A percentile compares a stretch with the other conserved stretches of the same genome.
phyloP scores from a whole-genome alignment of 1,140 invertebrate genomes.

The Euwallacea fornicatus region DNA sequence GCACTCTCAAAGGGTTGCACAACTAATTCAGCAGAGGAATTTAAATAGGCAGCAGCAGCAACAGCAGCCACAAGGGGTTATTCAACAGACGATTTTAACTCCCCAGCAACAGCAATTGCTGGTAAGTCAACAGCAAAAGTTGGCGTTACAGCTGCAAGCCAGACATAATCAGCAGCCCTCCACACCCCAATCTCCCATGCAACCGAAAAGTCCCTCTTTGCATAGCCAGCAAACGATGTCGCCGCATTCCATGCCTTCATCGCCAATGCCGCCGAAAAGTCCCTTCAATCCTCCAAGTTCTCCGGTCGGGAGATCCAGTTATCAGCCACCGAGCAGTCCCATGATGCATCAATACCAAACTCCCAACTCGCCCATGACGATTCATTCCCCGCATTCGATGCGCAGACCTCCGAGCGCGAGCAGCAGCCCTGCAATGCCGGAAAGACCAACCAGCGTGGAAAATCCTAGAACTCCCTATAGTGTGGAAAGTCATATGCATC shows the following conservation, averaged over 20 bases:
- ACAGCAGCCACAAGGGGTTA: slow-evolving; percentile 59
- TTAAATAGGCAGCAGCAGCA: slow-evolving; percentile 52
- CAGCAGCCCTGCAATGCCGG: slow-evolving; percentile 60
- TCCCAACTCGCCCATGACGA: slow-evolving; percentile 61
- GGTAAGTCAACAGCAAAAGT: slow-evolving; percentile 60
- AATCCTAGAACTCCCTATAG: slow-evolving; percentile 57
- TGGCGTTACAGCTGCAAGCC: slow-evolving; percentile 56
- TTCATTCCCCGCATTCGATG: slow-evolving; percentile 60
- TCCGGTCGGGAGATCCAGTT: slow-evolving; percentile 66
- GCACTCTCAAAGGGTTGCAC: slow-evolving; percentile 48
- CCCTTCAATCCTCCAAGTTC: slow-evolving; percentile 59
- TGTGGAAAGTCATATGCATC: slow-evolving; percentile 34
- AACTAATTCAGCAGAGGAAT: slow-evolving; percentile 55
- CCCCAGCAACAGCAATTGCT: slow-evolving; percentile 60
- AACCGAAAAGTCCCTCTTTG: slow-evolving; percentile 54
- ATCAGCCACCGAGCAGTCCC: slow-evolving; percentile 60
- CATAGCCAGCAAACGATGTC: slow-evolving; percentile 56
- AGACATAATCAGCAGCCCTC: slow-evolving; percentile 47
- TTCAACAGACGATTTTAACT: slow-evolving; percentile 53
- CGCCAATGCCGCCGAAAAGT: slow-evolving; percentile 53
- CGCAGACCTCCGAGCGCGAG: slow-evolving; percentile 57
- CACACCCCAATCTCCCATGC: slow-evolving; percentile 57
- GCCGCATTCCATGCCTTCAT: slow-evolving; percentile 60
- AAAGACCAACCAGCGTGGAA: slow-evolving; percentile 61
- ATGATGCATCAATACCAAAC: slow-evolving; percentile 60